A percentile compares a stretch with the other conserved stretches of the same genome.
Evolutionary conservation across 2,888 invertebrate species (phyloP).

Genomic region (Cordylochernes scorpioides): DNA sequence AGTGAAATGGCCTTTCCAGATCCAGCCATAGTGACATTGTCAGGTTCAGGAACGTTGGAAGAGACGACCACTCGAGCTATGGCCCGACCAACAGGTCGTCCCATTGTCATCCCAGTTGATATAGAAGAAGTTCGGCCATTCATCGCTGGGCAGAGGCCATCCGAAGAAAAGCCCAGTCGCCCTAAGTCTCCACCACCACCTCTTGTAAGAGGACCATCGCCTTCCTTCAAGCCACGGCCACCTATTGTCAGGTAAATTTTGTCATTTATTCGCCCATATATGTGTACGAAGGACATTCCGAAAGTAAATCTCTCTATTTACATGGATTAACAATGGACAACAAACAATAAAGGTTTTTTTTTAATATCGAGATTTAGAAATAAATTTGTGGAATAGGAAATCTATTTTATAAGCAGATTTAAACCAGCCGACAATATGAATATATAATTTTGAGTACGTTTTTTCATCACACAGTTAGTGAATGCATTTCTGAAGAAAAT

Average conservation of each 20-base stretch:
- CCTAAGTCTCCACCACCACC: constrained; percentile 2
- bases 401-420: too few relatives aligned
- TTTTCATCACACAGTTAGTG: too few relatives aligned
- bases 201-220: constrained; percentile 3
- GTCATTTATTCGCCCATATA: too few relatives aligned
- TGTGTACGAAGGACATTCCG: too few relatives aligned
- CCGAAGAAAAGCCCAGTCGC: constrained; percentile 1
- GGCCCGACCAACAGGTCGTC: constrained; percentile 20
- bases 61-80: neutral
- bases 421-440: too few relatives aligned
- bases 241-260: constrained; percentile 9
- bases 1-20: neutral
- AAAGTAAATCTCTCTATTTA: too few relatives aligned
- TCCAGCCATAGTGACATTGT: neutral
- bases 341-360: too few relatives aligned
- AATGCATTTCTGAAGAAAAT: too few relatives aligned
- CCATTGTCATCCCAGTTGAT: constrained; percentile 32
- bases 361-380: too few relatives aligned
- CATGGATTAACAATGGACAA: too few relatives aligned
- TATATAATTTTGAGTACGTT: too few relatives aligned
- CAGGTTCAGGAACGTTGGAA: neutral
- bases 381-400: too few relatives aligned
- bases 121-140: constrained; percentile 28
- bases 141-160: constrained; percentile 5
- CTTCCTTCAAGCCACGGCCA: constrained; percentile 11